Percentiles rank a stretch among this genome's conserved stretches.
phyloP scores from a whole-genome alignment of 1,140 invertebrate genomes.

The Rhopalosiphum maidis region DNA sequence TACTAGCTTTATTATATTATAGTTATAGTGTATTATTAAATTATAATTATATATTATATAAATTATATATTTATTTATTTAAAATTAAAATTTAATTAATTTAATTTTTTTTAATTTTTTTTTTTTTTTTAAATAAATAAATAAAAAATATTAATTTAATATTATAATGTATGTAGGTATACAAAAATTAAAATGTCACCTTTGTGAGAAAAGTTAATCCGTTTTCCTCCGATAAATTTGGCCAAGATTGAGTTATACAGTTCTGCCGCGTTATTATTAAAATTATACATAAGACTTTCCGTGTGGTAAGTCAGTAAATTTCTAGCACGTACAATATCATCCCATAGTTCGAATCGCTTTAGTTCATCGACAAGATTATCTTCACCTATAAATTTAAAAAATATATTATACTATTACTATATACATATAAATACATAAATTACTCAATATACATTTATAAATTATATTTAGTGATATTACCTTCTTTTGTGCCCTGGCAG shows the following conservation, averaged over 20 bases:
- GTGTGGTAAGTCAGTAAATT: neutral
- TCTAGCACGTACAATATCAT: neutral
- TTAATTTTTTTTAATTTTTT: too few species aligned
- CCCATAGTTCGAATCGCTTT: neutral
- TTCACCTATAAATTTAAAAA: neutral
- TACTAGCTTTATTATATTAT: too few species aligned
- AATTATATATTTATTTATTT: too few species aligned
- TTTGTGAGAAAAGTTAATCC: neutral
- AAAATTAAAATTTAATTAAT: too few species aligned
- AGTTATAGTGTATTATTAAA: too few species aligned
- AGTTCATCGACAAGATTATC: neutral
- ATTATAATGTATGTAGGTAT: too few species aligned
- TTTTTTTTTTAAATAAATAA: too few species aligned
- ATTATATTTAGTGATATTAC: neutral
- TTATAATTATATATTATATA: too few species aligned
- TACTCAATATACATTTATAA: too few species aligned
- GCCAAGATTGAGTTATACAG: neutral
- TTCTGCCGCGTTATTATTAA: neutral
- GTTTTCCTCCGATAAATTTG: neutral
- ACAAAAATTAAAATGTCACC: neutral
- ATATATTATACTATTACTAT: neutral
- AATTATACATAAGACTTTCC: neutral
- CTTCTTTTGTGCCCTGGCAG: neutral
- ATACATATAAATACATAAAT: neutral
- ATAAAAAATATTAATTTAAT: too few species aligned